Evolutionary conservation across 2,113 vertebrate species (phyloP).

Genomic region (Pygoscelis antarcticus): DNA sequence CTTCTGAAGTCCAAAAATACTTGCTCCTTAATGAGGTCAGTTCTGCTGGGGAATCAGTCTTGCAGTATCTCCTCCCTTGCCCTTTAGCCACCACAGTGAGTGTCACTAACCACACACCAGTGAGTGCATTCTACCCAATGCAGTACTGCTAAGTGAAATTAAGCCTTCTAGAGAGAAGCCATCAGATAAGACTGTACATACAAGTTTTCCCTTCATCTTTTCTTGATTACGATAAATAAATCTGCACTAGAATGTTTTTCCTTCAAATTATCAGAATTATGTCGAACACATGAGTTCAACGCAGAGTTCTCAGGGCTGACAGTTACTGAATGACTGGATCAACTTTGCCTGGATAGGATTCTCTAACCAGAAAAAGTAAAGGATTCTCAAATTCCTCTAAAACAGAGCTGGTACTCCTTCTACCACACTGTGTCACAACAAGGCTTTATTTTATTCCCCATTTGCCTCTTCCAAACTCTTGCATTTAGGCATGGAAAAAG

Average conservation of each 20-base stretch:
- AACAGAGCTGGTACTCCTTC: neutral
- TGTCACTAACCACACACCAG: too few species aligned
- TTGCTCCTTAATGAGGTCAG: neutral
- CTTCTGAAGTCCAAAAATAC: neutral
- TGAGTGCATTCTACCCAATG: neutral
- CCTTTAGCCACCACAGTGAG: neutral
- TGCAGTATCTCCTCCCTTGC: neutral
- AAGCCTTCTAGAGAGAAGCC: neutral
- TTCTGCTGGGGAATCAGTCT: neutral
- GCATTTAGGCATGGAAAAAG: neutral
- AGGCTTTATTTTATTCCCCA: neutral
- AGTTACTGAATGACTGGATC: neutral
- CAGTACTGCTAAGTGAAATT: neutral
- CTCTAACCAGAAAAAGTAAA: neutral
- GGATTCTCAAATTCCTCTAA: neutral
- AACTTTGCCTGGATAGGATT: neutral
- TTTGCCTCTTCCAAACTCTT: neutral
- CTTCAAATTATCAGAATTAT: neutral
- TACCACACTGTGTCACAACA: neutral
- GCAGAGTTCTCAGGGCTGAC: neutral
- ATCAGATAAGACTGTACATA: neutral
- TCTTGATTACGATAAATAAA: neutral
- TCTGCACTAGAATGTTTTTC: neutral
- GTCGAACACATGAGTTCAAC: neutral
- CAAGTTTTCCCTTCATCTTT: neutral